Evolutionary conservation across 2,888 invertebrate genomes (phyloP), one percentile per base, ranked within the genome.

Genomic region (Pantelozetes paolii): DNA sequence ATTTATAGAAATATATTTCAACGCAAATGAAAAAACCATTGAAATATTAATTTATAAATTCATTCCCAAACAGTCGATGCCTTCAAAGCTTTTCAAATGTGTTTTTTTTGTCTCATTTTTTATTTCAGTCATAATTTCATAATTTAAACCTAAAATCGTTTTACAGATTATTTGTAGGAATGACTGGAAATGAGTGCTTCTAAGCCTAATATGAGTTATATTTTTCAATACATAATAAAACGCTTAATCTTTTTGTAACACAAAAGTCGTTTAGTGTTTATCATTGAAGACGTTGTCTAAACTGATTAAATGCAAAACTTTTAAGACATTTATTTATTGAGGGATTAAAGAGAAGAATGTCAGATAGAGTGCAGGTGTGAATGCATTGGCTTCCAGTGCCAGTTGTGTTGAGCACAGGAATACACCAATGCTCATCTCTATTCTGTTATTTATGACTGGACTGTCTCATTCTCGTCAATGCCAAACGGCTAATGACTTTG

Each of bases 311-410:
- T 5, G 2, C 13, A 57, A 57, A 57, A 57, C 28, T 30, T 57
- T 57, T 57, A 57, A 57, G 57, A 57, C 57, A 30, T 57, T 15
- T 57, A 57, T 57, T 57, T 57, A 57, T 57, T 57, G 57, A 57
- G 57, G 57, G 57, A 57, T 57, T 57, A 57, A 54, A 36, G 36
- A 15, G 15, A 30, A 57, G 57, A 57, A 57, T 57, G 57, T 57
- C 57, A 57, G 57, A 57, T 57, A 57, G 57, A 57, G 57, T 57
- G 57, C 57, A 57, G 28, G 57, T 28, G 28, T 26, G 57, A 45
- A 11, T 45, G 45, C 45, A 45, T 45, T 45, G 45, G 45, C 45
- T 45, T 45, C 45, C 18, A 45, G 18, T 54, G 57, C 57, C 57
- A 54, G 20, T 54, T 20, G 54, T 23, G 20, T n/a, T n/a, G n/a